phyloP scores from a whole-genome alignment of 2,113 vertebrate species.

The Ondatra zibethicus region DNA sequence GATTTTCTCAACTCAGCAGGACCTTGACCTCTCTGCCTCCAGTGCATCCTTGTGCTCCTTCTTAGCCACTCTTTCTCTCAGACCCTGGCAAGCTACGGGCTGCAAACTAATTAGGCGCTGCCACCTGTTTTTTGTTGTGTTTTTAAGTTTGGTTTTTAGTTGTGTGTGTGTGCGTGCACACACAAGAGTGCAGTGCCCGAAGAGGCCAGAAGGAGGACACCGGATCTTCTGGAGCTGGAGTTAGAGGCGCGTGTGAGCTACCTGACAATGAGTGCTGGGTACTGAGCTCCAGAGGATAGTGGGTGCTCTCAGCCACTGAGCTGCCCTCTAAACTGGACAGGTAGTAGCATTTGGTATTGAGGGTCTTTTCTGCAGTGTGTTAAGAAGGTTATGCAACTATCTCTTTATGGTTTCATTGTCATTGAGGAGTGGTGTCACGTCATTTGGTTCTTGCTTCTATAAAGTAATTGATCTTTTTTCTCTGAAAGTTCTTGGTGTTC shows the following conservation, averaged over 20 bases:
- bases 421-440: no score
- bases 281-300: neutral
- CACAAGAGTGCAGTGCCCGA: neutral
- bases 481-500: neutral
- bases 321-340: no score
- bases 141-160: neutral
- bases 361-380: neutral
- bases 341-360: no score
- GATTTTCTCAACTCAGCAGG: neutral
- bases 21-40: neutral
- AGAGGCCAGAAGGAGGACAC: neutral
- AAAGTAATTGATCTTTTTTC: neutral
- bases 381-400: neutral
- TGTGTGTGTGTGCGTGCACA: neutral
- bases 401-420: neutral
- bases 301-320: neutral
- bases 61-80: neutral
- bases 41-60: rapidly evolving
- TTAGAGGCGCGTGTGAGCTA: neutral
- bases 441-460: neutral
- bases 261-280: neutral
- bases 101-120: neutral
- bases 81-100: neutral
- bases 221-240: neutral
- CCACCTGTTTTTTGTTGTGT: neutral